phyloP scores from a whole-genome alignment of 2,113 vertebrate species.

The Columba janthina region DNA sequence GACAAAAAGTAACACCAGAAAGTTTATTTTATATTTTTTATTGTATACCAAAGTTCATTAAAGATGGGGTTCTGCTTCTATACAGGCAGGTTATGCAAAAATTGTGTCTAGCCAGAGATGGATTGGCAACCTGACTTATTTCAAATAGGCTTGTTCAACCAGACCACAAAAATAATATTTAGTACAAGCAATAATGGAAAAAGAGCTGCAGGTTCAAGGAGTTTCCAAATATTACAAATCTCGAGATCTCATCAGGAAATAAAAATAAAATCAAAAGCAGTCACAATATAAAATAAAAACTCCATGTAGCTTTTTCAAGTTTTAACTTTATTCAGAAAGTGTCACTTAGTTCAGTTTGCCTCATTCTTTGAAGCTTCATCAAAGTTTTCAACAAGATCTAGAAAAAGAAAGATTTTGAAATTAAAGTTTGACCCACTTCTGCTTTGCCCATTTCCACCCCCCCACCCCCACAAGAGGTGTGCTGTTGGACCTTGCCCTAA shows the following conservation, averaged over 20 bases:
- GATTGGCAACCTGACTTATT: conserved; percentile 77
- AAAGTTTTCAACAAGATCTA: conserved; percentile 97
- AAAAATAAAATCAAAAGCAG: conserved; percentile 40
- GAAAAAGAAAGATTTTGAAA: neutral
- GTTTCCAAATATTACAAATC: conserved; percentile 74
- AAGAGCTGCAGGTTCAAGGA: conserved; percentile 75
- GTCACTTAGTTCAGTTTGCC: conserved; percentile 82
- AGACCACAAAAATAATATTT: conserved; percentile 75
- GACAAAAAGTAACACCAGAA: conserved; percentile 23
- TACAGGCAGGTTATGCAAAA: conserved; percentile 55
- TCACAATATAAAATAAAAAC: conserved; percentile 76
- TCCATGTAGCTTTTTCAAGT: conserved; percentile 72
- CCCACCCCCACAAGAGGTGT: neutral
- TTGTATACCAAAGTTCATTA: conserved; percentile 53
- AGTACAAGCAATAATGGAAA: conserved; percentile 72
- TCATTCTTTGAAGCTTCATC: conserved; percentile 98
- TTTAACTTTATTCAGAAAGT: conserved; percentile 61
- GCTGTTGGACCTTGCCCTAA: too few relatives aligned
- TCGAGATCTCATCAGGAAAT: conserved; percentile 73
- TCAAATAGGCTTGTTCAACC: conserved; percentile 77
- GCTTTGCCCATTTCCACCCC: neutral
- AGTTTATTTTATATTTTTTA: conserved; percentile 59
- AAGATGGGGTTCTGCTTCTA: conserved; percentile 7
- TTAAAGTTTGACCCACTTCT: neutral
- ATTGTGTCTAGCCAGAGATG: conserved; percentile 66